Conservation (phyloP, 2,797 vertebrate species). For the Acanthurus lineatus region DNA sequence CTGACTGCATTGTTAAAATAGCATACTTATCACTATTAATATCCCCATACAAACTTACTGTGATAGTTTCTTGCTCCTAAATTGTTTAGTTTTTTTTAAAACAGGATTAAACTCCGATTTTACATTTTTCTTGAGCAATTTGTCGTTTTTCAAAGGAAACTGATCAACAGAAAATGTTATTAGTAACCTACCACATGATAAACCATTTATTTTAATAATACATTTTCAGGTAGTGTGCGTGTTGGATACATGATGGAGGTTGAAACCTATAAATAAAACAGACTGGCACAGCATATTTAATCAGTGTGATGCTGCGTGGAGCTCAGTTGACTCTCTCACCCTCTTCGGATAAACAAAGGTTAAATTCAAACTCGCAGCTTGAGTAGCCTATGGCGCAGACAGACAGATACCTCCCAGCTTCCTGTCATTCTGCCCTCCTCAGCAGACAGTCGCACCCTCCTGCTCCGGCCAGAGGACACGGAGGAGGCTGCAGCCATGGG, state of each 20-base stretch:
- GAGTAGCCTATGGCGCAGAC: not conserved
- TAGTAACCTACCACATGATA: too few species aligned
- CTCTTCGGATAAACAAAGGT: slow-evolving; percentile 21
- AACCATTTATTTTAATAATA: not conserved
- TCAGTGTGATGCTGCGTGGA: too few species aligned
- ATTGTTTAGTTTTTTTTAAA: not conserved
- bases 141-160: not conserved
- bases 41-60: not conserved
- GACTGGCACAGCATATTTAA: not conserved
- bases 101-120: not conserved
- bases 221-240: not conserved
- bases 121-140: not conserved
- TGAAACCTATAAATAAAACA: slow-evolving; percentile 10
- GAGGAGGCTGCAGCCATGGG: slow-evolving; percentile 40
- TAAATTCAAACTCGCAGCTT: slow-evolving; percentile 26
- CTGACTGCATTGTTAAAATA: not conserved
- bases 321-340: not conserved
- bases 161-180: not conserved
- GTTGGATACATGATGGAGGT: not conserved
- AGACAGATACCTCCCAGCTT: slow-evolving; percentile 32
- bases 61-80: not conserved
- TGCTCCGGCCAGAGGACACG: slow-evolving; percentile 8
- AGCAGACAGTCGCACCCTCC: slow-evolving; percentile 19
- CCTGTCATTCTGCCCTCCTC: slow-evolving; percentile 34
- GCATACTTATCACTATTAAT: not conserved